These are phyloP conservation scores for Pandion haliaetus DNA, from an alignment of 2,113 vertebrate species.

Conservation along the genomic window DNA sequence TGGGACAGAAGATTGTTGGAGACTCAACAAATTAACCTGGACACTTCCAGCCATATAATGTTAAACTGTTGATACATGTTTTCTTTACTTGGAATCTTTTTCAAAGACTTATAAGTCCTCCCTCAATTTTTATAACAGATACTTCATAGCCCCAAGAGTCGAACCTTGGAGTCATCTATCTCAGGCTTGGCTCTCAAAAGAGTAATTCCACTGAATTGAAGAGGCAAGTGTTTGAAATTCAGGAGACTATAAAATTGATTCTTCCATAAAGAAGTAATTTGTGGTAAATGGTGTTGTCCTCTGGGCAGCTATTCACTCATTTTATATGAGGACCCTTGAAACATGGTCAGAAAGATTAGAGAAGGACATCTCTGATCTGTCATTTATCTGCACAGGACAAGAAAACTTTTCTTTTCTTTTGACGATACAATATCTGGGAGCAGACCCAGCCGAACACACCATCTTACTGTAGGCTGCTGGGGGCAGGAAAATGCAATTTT, in stretches of 20 bases:
- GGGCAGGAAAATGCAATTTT: not conserved
- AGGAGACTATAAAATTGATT: slow-evolving; percentile 60
- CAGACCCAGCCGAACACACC: not conserved
- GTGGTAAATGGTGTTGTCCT: slow-evolving; percentile 56
- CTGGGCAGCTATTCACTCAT: slow-evolving; percentile 23
- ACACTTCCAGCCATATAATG: not conserved
- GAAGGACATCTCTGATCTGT: not conserved
- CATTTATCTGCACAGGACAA: not conserved
- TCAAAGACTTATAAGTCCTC: not conserved
- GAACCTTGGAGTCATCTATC: not conserved
- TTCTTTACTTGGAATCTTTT: not conserved
- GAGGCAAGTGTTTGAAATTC: slow-evolving; percentile 60
- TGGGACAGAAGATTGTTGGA: not conserved
- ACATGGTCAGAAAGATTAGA: not conserved
- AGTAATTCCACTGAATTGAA: slow-evolving; percentile 48
- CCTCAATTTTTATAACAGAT: slow-evolving; percentile 21
- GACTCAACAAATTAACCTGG: not conserved
- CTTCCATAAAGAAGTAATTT: slow-evolving; percentile 63
- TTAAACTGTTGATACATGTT: not conserved
- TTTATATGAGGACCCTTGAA: slow-evolving; percentile 32
- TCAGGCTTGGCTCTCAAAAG: slow-evolving; percentile 2
- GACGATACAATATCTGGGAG: not conserved
- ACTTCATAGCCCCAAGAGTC: not conserved
- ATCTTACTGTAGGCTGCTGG: not conserved
- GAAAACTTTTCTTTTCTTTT: not conserved